Evolutionary conservation across 2,797 vertebrate species (phyloP), one percentile per base, ranked within the genome.

Genomic region (Myotis vivesi): DNA sequence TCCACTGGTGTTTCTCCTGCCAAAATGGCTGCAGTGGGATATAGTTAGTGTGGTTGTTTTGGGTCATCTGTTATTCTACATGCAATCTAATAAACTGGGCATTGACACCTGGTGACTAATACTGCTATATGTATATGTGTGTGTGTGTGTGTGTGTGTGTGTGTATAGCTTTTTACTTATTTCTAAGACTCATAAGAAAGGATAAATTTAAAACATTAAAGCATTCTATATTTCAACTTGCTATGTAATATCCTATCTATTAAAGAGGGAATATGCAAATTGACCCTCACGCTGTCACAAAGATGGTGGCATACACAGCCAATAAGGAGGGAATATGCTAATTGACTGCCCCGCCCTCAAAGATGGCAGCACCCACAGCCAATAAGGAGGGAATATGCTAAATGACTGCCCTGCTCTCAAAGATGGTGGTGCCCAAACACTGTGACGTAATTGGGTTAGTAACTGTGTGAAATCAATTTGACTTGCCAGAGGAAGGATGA

Each of bases 121-220:
- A 81, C 25, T 77, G 19, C 25, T 4, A 1, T 20, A 95, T 62
- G 2, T 2, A 91, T 66, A 20, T 30, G 12, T 59, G 10, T 44
- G 9, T 44, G 41, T 44, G 41, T 44, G 41, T 44, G 41, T 44
- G 57, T 28, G 57, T 28, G 0, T 51, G 57, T 12, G 23, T 11
- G 25, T 5, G 57, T 28, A 30, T 62, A 62, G 25, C 59, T 92
- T 30, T 30, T 84, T n/a, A 3, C 69, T 88, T 41, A 36, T 95
- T 97, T 92, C 64, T 71, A 44, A 44, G 81, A 73, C 28, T 76
- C 33, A 11, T 41, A 13, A 41, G 0, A 95, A 89, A 79, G 36
- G 30, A 62, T 95, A 64, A 30, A 36, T 88, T 71, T 57, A 77
- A 76, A 94, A 89, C 20, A 87, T 68, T 41, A 87, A 92, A 87